phyloP scores from a whole-genome alignment of 2,888 invertebrate species.

The Vanessa cardui region DNA sequence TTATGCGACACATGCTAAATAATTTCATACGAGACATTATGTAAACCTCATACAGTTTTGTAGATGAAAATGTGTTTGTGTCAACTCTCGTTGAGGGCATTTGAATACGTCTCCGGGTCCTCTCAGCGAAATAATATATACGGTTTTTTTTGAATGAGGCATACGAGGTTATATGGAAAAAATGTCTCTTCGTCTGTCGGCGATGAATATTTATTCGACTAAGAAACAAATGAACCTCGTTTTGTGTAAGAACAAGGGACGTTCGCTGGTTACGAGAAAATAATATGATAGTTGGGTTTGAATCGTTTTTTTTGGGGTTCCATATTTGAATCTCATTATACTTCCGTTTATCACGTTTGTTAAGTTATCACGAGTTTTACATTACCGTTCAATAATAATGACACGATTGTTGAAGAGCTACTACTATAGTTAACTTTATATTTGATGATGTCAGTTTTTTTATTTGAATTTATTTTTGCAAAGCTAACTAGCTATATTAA shows the following conservation, averaged over 20 bases:
- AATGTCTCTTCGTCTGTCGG: conserved; percentile 27
- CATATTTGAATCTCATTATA: not conserved
- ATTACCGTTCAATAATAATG: too few species aligned
- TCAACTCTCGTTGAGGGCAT: conserved; percentile 9
- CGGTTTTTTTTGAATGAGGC: conserved; percentile 10
- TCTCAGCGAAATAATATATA: conserved; percentile 7
- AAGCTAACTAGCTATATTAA: too few species aligned
- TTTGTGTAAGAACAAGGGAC: not conserved
- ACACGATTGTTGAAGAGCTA: too few species aligned
- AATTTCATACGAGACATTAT: not conserved
- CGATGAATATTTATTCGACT: conserved; percentile 22
- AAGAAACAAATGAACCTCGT: conserved; percentile 15
- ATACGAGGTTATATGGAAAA: conserved; percentile 14
- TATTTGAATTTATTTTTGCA: too few species aligned
- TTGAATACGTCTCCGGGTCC: conserved; percentile 14
- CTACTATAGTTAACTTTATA: too few species aligned
- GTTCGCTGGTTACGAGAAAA: not conserved
- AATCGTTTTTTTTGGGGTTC: not conserved
- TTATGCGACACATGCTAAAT: not conserved
- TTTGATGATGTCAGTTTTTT: too few species aligned
- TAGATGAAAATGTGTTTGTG: conserved; percentile 13
- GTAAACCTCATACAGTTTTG: conserved; percentile 8
- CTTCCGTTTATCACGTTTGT: too few species aligned
- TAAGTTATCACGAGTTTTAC: too few species aligned
- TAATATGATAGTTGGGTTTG: not conserved